Percentiles rank a stretch among this genome's conserved stretches.
Evolutionary conservation across 2,113 vertebrate genomes (phyloP).

Genomic region (Sinocyclocheilus grahami): DNA sequence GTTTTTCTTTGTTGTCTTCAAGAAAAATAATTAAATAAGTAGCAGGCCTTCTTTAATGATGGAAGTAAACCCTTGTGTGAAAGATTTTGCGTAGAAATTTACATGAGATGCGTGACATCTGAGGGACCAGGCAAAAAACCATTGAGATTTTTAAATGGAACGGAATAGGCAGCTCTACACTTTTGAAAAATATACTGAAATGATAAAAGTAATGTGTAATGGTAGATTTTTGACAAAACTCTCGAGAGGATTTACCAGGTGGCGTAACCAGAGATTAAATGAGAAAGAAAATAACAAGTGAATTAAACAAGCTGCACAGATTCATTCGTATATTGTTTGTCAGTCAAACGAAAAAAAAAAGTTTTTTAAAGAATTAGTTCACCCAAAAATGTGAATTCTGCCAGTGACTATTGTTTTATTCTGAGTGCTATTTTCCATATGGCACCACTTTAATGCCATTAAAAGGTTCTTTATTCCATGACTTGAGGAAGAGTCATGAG

Average conservation of each 20-base stretch:
- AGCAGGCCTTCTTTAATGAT: conserved; percentile 60
- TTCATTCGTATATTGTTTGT: neutral
- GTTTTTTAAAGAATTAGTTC: neutral
- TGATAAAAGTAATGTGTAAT: neutral
- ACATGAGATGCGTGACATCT: conserved; percentile 29
- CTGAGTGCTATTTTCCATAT: neutral
- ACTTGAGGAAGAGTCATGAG: neutral
- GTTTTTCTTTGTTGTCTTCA: conserved; percentile 67
- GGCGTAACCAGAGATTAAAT: conserved; percentile 4
- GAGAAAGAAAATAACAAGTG: conserved; percentile 12
- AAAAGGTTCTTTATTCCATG: neutral
- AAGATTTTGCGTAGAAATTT: conserved; percentile 40
- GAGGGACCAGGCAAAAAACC: neutral
- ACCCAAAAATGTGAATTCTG: neutral
- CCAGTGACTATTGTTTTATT: neutral
- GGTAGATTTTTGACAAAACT: conserved; percentile 3
- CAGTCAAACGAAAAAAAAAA: neutral
- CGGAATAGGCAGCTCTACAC: neutral
- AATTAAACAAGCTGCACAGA: neutral
- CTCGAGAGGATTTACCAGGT: conserved; percentile 15
- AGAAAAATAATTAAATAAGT: conserved; percentile 69
- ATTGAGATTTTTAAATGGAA: conserved; percentile 44
- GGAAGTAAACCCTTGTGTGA: conserved; percentile 57
- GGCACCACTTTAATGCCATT: neutral
- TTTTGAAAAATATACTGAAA: conserved; percentile 17